Base-by-base conservation (phyloP, 2,797 vertebrate genomes). In the Botia almorhae region DNA sequence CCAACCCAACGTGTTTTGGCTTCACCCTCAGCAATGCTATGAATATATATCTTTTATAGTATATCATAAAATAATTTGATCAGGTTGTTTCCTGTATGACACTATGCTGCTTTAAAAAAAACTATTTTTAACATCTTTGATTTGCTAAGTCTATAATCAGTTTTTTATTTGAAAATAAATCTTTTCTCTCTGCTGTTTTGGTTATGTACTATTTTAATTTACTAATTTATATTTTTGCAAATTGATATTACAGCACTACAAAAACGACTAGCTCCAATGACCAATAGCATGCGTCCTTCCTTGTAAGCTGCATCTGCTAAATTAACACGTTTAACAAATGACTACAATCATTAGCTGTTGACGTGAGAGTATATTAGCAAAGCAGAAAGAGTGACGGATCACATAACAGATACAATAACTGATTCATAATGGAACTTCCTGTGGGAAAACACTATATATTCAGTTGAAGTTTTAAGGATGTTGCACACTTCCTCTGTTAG, bases 401-500 rank as follows among this genome's bases (percentile, higher is more conserved):
- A 29, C 33, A 33, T 69, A 46, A 29, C 19, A 10, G 17, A 13
- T 39, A 76, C 17, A 48, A 33, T 43, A 21, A 56, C 14, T 53
- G n/a, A 60, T 64, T 69, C 10, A 53, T 33, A 53, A 68, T 46
- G 16, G 71, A 77, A 77, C 63, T 67, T 46, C 13, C 26, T n/a
- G 43, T 6, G 69, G 26, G 46, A 6, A 70, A 69, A 63, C 21
- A 33, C n/a, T 48, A 74, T 29, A 55, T 12, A 33, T 36, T 50
- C 4, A 56, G 16, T 63, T 55, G 36, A 53, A 33, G 53, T 26
- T 78, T 72, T 58, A 56, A 74, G 74, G 46, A 81, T 76, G 61
- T 48, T 56, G 69, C 64, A 60, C 46, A 55, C 39, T 74, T 82
- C 73, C 80, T 84, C 43, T 39, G 2, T 36, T 21, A 76, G 21